phyloP scores from a whole-genome alignment of 2,888 invertebrate genomes.

The Leptopilina syphax region DNA sequence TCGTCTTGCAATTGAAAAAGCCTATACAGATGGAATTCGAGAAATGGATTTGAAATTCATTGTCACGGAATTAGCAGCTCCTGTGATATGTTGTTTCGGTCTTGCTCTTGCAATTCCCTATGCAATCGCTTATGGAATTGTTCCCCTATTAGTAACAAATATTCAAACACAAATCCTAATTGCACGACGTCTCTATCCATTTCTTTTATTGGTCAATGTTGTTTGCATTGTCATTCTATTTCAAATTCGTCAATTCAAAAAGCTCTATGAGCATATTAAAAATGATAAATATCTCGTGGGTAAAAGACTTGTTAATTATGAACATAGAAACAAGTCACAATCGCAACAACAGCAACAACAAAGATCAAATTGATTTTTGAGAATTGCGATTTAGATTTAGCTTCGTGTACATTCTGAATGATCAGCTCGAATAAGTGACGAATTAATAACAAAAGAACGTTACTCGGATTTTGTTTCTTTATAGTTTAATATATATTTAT shows the following conservation, averaged over 20 bases:
- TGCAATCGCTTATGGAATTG: slow-evolving; percentile 87
- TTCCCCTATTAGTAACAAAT: slow-evolving; percentile 83
- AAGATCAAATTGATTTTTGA: slow-evolving; percentile 64
- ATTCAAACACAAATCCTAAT: slow-evolving; percentile 86
- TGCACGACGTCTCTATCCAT: slow-evolving; percentile 92
- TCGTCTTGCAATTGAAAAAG: slow-evolving; percentile 93
- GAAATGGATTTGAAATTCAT: slow-evolving; percentile 95
- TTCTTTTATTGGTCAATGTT: slow-evolving; percentile 85
- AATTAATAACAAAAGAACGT: slow-evolving; percentile 55
- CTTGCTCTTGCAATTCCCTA: slow-evolving; percentile 96
- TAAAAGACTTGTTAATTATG: slow-evolving; percentile 97
- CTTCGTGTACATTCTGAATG: slow-evolving; percentile 69
- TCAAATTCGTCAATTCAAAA: slow-evolving; percentile 95
- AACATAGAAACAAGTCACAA: slow-evolving; percentile 84
- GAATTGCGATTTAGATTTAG: slow-evolving; percentile 52
- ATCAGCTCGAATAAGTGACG: slow-evolving; percentile 52
- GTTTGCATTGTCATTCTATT: slow-evolving; percentile 85
- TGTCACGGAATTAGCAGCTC: slow-evolving; percentile 90
- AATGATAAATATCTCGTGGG: slow-evolving; percentile 99
- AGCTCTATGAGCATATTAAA: slow-evolving; percentile 98
- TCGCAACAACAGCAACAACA: slow-evolving; percentile 63
- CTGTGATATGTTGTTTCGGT: slow-evolving; percentile 92
- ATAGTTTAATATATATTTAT: slow-evolving; percentile 70
- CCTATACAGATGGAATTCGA: slow-evolving; percentile 94
- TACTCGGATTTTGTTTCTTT: slow-evolving; percentile 56